Conservation (phyloP, 2,888 invertebrate genomes). For the Leptinotarsa peninsularis region DNA sequence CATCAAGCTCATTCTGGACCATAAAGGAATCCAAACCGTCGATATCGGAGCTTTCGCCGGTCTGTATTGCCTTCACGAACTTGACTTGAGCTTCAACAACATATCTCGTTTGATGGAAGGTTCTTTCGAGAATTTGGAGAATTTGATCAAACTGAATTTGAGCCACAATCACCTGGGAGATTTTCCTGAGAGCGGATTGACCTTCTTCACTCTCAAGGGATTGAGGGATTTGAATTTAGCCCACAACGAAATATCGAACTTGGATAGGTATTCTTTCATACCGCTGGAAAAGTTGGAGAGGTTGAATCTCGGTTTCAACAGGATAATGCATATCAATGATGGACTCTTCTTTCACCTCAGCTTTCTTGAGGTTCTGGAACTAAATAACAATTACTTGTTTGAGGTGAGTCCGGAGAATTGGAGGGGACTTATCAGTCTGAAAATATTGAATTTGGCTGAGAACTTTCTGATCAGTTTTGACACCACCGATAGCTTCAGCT, state of each 20-base stretch:
- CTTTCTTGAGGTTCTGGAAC: slow-evolving; percentile 46
- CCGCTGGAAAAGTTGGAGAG: slow-evolving; percentile 48
- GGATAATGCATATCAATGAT: slow-evolving; percentile 50
- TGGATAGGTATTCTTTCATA: slow-evolving; percentile 47
- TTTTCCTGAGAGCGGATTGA: slow-evolving; percentile 42
- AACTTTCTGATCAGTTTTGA: slow-evolving; percentile 56
- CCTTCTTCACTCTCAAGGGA: slow-evolving; percentile 39
- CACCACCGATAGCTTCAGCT: slow-evolving; percentile 46
- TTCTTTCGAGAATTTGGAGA: slow-evolving; percentile 47
- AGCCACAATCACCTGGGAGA: slow-evolving; percentile 49
- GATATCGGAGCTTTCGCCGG: slow-evolving; percentile 54
- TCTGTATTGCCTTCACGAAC: slow-evolving; percentile 53
- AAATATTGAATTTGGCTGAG: slow-evolving; percentile 55
- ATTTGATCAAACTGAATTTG: slow-evolving; percentile 49
- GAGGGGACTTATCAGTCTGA: slow-evolving; percentile 50
- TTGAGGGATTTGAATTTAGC: slow-evolving; percentile 55
- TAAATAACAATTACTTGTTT: slow-evolving; percentile 50
- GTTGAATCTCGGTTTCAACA: slow-evolving; percentile 56
- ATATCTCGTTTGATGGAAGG: slow-evolving; percentile 41
- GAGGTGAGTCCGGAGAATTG: slow-evolving; percentile 48
- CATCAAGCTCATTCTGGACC: slow-evolving; percentile 49
- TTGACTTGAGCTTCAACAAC: slow-evolving; percentile 55
- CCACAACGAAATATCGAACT: slow-evolving; percentile 48
- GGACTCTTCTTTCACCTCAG: slow-evolving; percentile 51
- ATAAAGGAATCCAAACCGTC: slow-evolving; percentile 52